These are phyloP conservation scores for Chrysogorgia sp. DNA, from an alignment of 92 coral and sea anemone species.

Conservation along the genomic window DNA sequence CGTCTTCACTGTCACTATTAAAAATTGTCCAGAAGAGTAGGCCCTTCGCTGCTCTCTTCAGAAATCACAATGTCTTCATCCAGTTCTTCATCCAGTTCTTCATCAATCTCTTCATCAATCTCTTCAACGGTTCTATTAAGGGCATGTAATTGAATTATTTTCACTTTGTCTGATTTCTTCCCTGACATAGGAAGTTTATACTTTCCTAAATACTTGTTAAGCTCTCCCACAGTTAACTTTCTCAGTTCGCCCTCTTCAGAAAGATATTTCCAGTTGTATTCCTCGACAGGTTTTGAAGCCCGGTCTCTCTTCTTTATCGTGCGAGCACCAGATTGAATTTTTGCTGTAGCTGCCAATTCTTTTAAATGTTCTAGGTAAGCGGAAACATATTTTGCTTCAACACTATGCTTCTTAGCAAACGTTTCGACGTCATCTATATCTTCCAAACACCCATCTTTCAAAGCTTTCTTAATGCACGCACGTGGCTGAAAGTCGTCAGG, in stretches of 20 bases:
- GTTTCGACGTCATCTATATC: neutral
- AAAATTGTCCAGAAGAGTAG: too few species aligned
- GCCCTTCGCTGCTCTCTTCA: too few species aligned
- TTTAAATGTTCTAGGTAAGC: neutral
- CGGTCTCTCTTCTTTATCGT: constrained; percentile 24
- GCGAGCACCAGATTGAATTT: neutral
- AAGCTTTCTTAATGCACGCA: neutral
- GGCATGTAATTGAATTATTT: constrained; percentile 21
- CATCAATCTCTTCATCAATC: too few species aligned
- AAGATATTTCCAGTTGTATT: constrained; percentile 24
- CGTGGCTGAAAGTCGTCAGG: constrained; percentile 6
- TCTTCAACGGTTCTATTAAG: too few species aligned
- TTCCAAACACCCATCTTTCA: neutral
- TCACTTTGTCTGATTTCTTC: constrained; percentile 25
- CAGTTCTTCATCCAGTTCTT: too few species aligned
- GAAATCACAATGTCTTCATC: too few species aligned
- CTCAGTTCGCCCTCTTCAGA: neutral
- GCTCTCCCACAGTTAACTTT: constrained; percentile 13
- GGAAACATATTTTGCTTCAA: neutral
- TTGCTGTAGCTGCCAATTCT: neutral
- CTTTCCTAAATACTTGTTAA: constrained; percentile 19
- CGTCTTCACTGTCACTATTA: too few species aligned
- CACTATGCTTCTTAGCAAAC: neutral
- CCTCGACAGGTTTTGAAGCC: neutral
- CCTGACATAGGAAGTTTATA: constrained; percentile 16